Base-by-base conservation (phyloP, 2,113 vertebrate species). In the Sinocyclocheilus maitianheensis region DNA sequence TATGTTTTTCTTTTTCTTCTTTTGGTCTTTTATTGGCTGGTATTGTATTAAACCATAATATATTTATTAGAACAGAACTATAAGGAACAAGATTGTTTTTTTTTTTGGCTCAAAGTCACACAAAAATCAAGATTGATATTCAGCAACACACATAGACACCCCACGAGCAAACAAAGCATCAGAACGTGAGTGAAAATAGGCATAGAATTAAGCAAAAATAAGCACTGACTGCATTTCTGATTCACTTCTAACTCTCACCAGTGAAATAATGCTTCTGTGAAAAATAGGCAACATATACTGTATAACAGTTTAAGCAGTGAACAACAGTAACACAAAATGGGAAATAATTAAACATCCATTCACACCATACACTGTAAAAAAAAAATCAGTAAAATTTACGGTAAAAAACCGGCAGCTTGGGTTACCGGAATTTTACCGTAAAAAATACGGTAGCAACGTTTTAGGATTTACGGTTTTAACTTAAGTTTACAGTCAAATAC, bases 21-120 rank as follows among this genome's bases (percentile, higher is more conserved):
- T 40, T 9, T 63, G 34, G 2, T 65, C 3, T 60, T 75, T n/a
- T 51, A 16, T 71, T 71, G 22, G 22, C 43, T 24, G 74, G 76
- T 75, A 16, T 46, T 46, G 8, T 46, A 1, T 10, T 46, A 43
- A 43, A 43, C 22, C 26, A 3, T 58, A 34, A 30, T 16, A 43
- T 8, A 43, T 43, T 7, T 43, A 43, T 43, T 43, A 43, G 40
- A 43, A 43, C 40, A 43, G 40, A 43, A 43, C 40, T 8, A 9
- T 8, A 43, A 43, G 40, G 7, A 75, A 77, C 78, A 63, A 22
- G 6, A 20, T 55, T 34, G 26, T 87, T 86, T 65, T 80, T 88
- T 67, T 80, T 88, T 88, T 83, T 65, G 48, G 51, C 30, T 26
- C 65, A 65, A 37, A 75, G 6, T 86, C 26, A 76, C 69, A 86